Percentiles rank a stretch among this genome's conserved stretches.
phyloP scores from a whole-genome alignment of 1,140 invertebrate species.

The Zaprionus kolodkinae region DNA sequence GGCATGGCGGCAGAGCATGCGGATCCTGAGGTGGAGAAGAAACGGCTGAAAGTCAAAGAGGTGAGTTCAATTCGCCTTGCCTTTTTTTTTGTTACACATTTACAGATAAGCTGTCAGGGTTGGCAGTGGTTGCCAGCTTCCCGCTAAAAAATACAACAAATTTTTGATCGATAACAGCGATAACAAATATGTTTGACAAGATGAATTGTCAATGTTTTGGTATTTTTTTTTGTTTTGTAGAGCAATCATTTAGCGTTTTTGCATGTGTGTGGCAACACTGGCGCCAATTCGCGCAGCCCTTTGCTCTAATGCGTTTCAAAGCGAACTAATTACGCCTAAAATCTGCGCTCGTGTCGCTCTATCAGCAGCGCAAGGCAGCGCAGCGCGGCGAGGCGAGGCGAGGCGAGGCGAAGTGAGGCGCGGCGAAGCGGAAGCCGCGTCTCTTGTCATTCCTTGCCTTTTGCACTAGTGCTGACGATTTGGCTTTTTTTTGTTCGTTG shows the following conservation, averaged over 20 bases:
- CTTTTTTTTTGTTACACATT: neutral
- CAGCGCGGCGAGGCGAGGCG: neutral
- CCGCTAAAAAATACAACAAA: too few species aligned
- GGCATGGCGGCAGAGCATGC: conserved; percentile 46
- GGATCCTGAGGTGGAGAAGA: conserved; percentile 59
- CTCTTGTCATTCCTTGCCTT: neutral
- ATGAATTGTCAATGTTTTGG: neutral
- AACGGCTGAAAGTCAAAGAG: conserved; percentile 71
- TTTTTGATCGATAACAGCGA: neutral
- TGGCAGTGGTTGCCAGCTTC: too few species aligned
- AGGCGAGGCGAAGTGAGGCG: neutral
- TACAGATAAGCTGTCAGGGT: too few species aligned
- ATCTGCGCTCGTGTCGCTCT: conserved; percentile 2
- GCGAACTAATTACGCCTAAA: neutral
- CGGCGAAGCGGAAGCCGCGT: neutral
- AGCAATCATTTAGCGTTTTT: neutral
- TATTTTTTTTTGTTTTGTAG: neutral
- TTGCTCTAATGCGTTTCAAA: neutral
- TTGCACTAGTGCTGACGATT: neutral
- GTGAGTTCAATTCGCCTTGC: conserved; percentile 38
- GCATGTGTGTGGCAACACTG: neutral
- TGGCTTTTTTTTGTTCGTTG: too few species aligned
- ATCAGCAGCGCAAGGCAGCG: neutral
- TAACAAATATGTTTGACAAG: neutral
- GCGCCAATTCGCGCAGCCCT: neutral